phyloP scores from a whole-genome alignment of 1,140 invertebrate species.

The Penaeus vannamei region DNA sequence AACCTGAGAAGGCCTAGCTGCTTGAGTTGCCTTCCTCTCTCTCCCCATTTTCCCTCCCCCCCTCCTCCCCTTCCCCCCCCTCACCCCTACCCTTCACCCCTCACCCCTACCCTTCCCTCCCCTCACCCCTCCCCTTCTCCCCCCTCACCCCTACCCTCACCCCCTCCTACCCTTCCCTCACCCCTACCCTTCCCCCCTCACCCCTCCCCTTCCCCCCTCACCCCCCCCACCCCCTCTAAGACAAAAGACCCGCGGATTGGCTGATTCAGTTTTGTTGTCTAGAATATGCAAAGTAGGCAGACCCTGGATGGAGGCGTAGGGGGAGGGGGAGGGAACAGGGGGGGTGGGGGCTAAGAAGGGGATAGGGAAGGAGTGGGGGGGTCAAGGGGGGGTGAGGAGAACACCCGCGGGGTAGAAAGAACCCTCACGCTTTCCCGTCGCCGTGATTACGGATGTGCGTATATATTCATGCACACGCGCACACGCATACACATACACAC shows the following conservation, averaged over 20 bases:
- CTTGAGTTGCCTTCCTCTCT: background rate
- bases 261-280: slow-evolving; percentile 56
- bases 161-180: background rate
- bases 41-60: background rate
- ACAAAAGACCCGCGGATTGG: slow-evolving; percentile 48
- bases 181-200: background rate
- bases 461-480: background rate
- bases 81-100: background rate
- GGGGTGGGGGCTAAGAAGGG: background rate
- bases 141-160: no score
- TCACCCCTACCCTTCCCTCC: background rate
- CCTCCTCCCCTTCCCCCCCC: background rate
- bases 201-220: background rate
- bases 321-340: background rate
- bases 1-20: no score
- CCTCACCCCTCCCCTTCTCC: background rate
- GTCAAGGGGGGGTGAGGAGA: no score
- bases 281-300: slow-evolving; percentile 47
- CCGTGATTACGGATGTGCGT: background rate
- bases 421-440: background rate
- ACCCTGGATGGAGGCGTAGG: background rate
- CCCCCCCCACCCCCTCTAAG: slow-evolving; percentile 33
- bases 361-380: background rate
- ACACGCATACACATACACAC: background rate
- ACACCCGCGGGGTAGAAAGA: no score